Evolutionary conservation across 2,797 vertebrate species (phyloP), one percentile per base, ranked within the genome.

Genomic region (Lithobates sylvaticus): DNA sequence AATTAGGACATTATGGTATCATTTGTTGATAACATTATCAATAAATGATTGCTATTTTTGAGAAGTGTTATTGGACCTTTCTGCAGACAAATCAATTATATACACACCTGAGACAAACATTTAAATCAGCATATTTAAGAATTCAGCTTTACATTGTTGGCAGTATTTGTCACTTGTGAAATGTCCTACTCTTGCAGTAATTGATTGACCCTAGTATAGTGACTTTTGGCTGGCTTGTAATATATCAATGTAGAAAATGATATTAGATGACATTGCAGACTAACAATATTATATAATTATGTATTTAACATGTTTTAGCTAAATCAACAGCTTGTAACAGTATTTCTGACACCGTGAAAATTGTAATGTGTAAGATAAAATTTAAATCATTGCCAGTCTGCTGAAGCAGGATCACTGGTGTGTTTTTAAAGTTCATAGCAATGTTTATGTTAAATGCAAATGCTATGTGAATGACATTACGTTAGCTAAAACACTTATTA

Each of bases 241-340:
- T 84, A 70, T 61, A 78, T 84, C 68, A 84, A 54, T 68, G 3
- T 26, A 68, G 54, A 64, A 71, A 78, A 77, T 69, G 18, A 78
- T 61, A 64, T 77, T 54, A 70, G 13, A 76, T 77, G 23, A 71
- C 69, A 78, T 78, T 78, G 71, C 68, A 21, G 68, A 9, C 18
- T 81, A 58, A 54, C 10, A 21, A 23, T 58, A 71, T 81, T 54
- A 78, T 42, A 54, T 77, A 64, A 84, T 72, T 78, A 64, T 84
- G 29, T 84, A 36, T 70, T 76, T 78, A 61, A 78, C 75, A 78
- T 78, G 68, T 61, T 78, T 70, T 71, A 71, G 67, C 82, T 84
- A 75, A 84, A 78, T 78, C 75, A 78, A 72, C 83, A 84, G 32
- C 44, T 84, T 78, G 67, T 23, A 64, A 70, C 9, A 44, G 26